phyloP scores from a whole-genome alignment of 53 echinoderm and acorn worm genomes.

The Apostichopus leukothele region DNA sequence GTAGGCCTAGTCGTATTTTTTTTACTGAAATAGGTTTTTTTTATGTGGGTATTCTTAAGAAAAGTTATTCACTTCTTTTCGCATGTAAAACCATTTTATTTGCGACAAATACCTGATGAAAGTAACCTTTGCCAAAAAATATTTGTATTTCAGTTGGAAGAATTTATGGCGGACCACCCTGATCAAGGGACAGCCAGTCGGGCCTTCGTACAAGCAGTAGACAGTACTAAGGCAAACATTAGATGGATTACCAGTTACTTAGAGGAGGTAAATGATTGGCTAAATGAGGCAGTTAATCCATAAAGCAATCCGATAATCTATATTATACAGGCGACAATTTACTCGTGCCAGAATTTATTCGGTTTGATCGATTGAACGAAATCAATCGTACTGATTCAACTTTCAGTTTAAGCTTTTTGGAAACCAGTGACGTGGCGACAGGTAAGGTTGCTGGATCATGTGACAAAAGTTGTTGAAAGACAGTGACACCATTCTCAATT shows the following conservation, averaged over 20 bases:
- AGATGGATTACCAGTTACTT: slow-evolving; percentile 78
- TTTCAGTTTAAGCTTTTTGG: too few relatives aligned
- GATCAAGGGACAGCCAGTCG: slow-evolving; percentile 80
- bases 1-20: too few relatives aligned
- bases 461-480: too few relatives aligned
- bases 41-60: not conserved
- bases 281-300: slow-evolving; percentile 45
- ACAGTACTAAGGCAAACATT: slow-evolving; percentile 77
- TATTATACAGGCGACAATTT: too few relatives aligned
- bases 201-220: slow-evolving; percentile 74
- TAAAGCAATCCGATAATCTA: not conserved
- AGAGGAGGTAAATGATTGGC: slow-evolving; percentile 69
- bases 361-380: too few relatives aligned
- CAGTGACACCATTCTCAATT: too few relatives aligned
- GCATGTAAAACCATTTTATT: not conserved
- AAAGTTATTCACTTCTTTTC: not conserved
- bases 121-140: not conserved
- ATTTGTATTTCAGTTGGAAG: slow-evolving; percentile 53
- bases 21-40: not conserved
- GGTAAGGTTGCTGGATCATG: too few relatives aligned
- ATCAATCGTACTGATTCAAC: too few relatives aligned
- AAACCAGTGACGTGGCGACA: too few relatives aligned
- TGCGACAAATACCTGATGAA: not conserved
- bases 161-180: slow-evolving; percentile 65
- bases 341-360: too few relatives aligned